Evolutionary conservation across 2,797 vertebrate species (phyloP), one percentile per base, ranked within the genome.

Genomic region (Argentina silus): DNA sequence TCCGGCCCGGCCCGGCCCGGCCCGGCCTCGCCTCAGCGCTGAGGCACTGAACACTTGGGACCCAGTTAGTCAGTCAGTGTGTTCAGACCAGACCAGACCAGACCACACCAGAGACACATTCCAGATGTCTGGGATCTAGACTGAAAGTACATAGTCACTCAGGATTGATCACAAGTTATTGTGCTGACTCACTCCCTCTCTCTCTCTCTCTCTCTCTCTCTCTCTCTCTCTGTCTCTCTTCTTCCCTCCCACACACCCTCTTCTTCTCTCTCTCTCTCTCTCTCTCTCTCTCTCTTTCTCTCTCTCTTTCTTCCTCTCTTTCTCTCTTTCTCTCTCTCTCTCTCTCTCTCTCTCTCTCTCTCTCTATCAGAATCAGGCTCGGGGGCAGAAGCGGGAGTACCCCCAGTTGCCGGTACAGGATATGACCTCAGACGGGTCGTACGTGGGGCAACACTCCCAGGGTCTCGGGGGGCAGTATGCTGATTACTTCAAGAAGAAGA

Each of bases 401-500:
- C 93, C 97, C 0, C 95, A 94, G 86, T 89, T 95, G 77, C 84
- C 95, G 0, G 88, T 94, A 66, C 94, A 95, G n/a, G 96, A 97
- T 61, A 90, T 95, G 23, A 83, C 93, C 45, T 81, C 95, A 0
- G 85, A 95, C 14, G 90, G 75, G 3, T 93, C 95, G 8, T 92
- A 94, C 75, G 89, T 93, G 1, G 94, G 94, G 67, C 96, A 95
- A 84, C 95, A 95, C 70, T 86, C 95, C 23, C 94, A 95, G 77
- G 95, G 95, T 76, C 89, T 96, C 0, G 93, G 95, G 1, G 92
- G 90, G 0, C 94, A 94, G 72, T 97, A 94, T 15, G 86, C 96
- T 0, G 97, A 98, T 81, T 95, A 96, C 72, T 96, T 97, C 47
- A 99, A 99, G 84, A 97, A 98, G 89, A 99, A 98, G 85, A 95